phyloP scores from a whole-genome alignment of 2,888 invertebrate genomes.

The Magallana nippona region DNA sequence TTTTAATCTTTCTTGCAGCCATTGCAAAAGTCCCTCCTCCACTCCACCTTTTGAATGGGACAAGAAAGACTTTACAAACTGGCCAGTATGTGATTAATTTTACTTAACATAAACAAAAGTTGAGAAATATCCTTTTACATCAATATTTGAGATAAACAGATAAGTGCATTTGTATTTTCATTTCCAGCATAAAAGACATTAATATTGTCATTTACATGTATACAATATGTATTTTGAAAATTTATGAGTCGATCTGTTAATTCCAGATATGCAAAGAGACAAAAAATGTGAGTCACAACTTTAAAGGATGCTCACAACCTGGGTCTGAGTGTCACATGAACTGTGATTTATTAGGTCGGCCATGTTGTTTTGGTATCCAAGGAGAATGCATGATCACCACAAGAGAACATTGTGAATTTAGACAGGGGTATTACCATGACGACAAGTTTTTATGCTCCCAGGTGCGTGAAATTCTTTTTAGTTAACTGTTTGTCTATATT shows the following conservation, averaged over 20 bases:
- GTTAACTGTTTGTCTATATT: neutral
- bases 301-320: slow-evolving; percentile 37
- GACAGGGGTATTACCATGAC: slow-evolving; percentile 77
- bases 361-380: slow-evolving; percentile 96
- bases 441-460: slow-evolving; percentile 78
- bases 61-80: slow-evolving; percentile 96
- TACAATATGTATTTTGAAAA: neutral
- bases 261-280: slow-evolving; percentile 74
- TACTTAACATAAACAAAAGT: no score
- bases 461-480: slow-evolving; percentile 57
- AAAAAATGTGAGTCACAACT: slow-evolving; percentile 52
- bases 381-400: slow-evolving; percentile 82
- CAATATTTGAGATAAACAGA: neutral
- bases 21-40: slow-evolving; percentile 96
- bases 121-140: no score
- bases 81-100: slow-evolving; percentile 86
- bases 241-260: neutral
- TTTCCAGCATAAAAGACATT: neutral
- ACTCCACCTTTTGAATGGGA: slow-evolving; percentile 96
- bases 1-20: slow-evolving; percentile 83
- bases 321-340: slow-evolving; percentile 85
- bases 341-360: slow-evolving; percentile 97
- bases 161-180: neutral
- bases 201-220: no score
- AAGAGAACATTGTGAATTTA: slow-evolving; percentile 78